phyloP scores from a whole-genome alignment of 2,113 vertebrate genomes.

The Pterocles burchelli region DNA sequence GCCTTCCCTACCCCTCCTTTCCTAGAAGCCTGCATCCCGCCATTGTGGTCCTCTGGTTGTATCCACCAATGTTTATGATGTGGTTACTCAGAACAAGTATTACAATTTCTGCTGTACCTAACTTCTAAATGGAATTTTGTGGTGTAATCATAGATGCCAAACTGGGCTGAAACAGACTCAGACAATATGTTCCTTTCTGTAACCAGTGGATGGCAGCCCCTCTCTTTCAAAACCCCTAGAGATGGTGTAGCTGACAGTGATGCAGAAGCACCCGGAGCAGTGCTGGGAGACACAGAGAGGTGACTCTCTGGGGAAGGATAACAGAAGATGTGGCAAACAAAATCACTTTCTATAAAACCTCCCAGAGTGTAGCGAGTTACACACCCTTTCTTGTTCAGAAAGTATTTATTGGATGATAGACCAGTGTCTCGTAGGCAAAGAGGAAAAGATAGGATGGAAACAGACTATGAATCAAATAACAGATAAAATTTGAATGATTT shows the following conservation, averaged over 20 bases:
- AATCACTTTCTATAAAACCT: background rate
- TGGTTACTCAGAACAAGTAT: background rate
- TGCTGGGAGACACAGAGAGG: background rate
- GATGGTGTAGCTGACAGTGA: rapidly evolving
- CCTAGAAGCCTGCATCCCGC: rapidly evolving
- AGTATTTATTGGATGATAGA: background rate
- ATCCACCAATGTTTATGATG: background rate
- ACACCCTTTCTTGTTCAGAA: background rate
- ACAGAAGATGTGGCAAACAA: background rate
- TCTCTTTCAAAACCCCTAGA: background rate
- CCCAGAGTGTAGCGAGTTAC: background rate
- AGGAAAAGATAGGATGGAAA: background rate
- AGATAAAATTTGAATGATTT: background rate
- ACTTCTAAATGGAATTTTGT: background rate
- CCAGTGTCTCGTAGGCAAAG: background rate
- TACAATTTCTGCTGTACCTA: background rate
- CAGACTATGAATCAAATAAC: background rate
- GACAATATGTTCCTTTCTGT: background rate
- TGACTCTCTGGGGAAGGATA: background rate
- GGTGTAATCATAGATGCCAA: background rate
- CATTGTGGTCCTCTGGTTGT: background rate
- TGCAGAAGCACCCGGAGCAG: background rate
- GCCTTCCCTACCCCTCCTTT: background rate
- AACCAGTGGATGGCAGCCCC: background rate
- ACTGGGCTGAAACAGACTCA: background rate